These are phyloP conservation scores for Oncorhynchus nerka DNA, from an alignment of 2,113 vertebrate genomes.

Conservation along the genomic window DNA sequence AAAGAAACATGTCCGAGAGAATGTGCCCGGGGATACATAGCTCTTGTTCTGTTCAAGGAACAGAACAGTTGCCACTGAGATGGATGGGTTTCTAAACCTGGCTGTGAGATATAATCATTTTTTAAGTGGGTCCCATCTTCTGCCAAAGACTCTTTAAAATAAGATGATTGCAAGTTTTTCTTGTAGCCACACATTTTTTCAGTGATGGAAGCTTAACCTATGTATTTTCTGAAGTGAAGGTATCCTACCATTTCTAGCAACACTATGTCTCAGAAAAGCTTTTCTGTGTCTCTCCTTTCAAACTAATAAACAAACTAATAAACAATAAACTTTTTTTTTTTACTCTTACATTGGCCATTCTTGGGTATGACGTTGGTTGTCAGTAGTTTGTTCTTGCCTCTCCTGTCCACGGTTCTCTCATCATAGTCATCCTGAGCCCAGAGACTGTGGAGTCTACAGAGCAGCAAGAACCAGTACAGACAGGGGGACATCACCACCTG, in stretches of 20 bases:
- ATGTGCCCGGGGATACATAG: slow-evolving; percentile 56
- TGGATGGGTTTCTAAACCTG: slow-evolving; percentile 41
- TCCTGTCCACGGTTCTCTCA: slow-evolving; percentile 57
- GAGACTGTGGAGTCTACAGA: slow-evolving; percentile 70
- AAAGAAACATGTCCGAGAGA: slow-evolving; percentile 53
- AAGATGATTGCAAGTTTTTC: background rate
- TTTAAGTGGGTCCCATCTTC: background rate
- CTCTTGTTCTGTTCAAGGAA: slow-evolving; percentile 52
- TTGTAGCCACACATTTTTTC: background rate
- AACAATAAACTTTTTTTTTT: background rate
- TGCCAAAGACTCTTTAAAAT: background rate
- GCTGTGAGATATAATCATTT: slow-evolving; percentile 26
- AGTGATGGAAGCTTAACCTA: background rate
- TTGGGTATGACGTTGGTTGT: slow-evolving; percentile 67
- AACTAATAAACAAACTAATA: background rate
- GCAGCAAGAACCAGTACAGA: slow-evolving; percentile 74
- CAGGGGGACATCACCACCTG: slow-evolving; percentile 44
- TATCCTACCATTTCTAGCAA: background rate
- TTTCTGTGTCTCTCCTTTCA: background rate
- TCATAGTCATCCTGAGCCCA: slow-evolving; percentile 69
- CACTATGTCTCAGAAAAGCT: background rate
- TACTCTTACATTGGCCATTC: slow-evolving; percentile 60
- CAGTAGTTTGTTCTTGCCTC: slow-evolving; percentile 65
- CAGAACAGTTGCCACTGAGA: slow-evolving; percentile 47
- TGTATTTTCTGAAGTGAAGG: no score